Percentiles rank a stretch among this genome's conserved stretches.
phyloP scores from a whole-genome alignment of 2,113 vertebrate species.

The Ibidorhyncha struthersii region DNA sequence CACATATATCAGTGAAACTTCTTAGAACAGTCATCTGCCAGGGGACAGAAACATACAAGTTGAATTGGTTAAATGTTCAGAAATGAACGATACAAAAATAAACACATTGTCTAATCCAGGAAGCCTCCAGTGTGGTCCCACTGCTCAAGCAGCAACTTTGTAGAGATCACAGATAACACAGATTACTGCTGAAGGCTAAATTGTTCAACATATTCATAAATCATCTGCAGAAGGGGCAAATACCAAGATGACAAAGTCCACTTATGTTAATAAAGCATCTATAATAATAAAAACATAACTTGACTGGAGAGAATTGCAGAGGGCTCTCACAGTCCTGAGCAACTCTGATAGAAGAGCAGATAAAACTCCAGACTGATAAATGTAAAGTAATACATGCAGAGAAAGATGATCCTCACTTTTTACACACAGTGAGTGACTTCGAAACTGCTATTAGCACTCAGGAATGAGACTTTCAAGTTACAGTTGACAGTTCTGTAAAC shows the following conservation, averaged over 20 bases:
- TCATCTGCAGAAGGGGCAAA: neutral
- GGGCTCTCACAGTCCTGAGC: neutral
- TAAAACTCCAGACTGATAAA: neutral
- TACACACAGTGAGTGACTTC: neutral
- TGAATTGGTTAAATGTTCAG: neutral
- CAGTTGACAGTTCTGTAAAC: neutral
- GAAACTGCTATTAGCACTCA: neutral
- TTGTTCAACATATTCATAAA: neutral
- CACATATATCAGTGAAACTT: neutral
- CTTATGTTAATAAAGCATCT: neutral
- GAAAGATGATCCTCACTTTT: neutral
- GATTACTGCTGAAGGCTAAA: neutral
- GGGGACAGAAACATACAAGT: neutral
- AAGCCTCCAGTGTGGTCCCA: neutral
- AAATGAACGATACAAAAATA: neutral
- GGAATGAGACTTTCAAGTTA: neutral
- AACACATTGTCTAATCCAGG: neutral
- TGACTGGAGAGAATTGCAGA: neutral
- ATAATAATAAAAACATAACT: neutral
- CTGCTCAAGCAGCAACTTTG: neutral
- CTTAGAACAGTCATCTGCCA: neutral
- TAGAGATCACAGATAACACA: neutral
- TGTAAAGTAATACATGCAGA: neutral
- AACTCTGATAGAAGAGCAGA: neutral
- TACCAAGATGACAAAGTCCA: neutral